Evolutionary conservation across 2,888 invertebrate genomes (phyloP), one percentile per base, ranked within the genome.

Genomic region (Polydrusus cervinus): DNA sequence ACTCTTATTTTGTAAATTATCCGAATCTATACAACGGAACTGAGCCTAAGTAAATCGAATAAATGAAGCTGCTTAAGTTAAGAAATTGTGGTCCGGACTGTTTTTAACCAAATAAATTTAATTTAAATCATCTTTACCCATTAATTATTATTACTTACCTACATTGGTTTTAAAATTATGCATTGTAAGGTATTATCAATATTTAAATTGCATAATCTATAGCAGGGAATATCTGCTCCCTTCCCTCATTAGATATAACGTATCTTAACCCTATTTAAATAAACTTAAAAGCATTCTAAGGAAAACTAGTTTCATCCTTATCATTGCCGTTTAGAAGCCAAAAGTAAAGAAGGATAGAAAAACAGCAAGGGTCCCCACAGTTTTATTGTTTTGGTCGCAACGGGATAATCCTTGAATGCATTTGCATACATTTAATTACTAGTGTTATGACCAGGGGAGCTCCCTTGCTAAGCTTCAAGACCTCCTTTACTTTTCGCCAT

Each of bases 391-490:
- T 49, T 47, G 49, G 53, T 49, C 70, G 47, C 70, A 62, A 49
- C 34, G 61, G 61, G 51, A 70, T 70, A 70, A 70, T 61, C 62
- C 70, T 38, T 53, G 60, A 57, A 70, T 57, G 74, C 75, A 80
- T 80, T 79, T 79, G 77, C 80, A 80, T 80, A 79, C 77, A 80
- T 80, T 79, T 78, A 76, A 79, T 76, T 79, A 77, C 65, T 65
- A 72, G 74, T 75, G 75, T 74, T 74, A 75, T 75, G 70, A 71
- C 75, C 45, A 45, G 60, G 45, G 25, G 61, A 67, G 67, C 51
- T 71, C 72, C 65, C 65, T 73, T 61, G 53, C 53, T 66, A 43
- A 43, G 40, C 38, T 5, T n/a, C 25, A 70, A 57, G 45, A 45
- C 38, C 53, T 74, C 61, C 71, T 74, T 71, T 51, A n/a, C 30